Evolutionary conservation across 2,888 invertebrate genomes (phyloP).

Genomic region (Myathropa florea): DNA sequence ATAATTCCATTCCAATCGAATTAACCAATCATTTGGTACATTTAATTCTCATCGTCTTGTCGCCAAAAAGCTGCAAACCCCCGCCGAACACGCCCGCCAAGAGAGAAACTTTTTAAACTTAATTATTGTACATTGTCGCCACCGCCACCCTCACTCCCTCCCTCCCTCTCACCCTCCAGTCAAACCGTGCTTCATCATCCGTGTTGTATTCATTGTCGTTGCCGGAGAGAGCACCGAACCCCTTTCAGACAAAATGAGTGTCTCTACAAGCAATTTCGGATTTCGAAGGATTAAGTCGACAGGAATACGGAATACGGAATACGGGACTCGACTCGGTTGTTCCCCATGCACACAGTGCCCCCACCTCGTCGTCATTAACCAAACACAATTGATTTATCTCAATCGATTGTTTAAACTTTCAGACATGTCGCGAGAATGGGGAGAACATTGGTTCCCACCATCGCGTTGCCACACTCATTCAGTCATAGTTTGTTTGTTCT

Average conservation of each 20-base stretch:
- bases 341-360: neutral
- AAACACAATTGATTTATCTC: conserved; percentile 72
- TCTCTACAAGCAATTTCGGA: conserved; percentile 19
- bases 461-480: conserved; percentile 2
- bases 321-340: conserved; percentile 2
- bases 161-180: neutral
- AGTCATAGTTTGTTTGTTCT: neutral
- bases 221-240: conserved; percentile 17
- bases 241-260: conserved; percentile 5
- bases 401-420: conserved; percentile 68
- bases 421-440: conserved; percentile 20
- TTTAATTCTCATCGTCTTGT: conserved; percentile 73
- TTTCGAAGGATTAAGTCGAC: conserved; percentile 47
- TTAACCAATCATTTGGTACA: conserved; percentile 77
- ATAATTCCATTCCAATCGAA: conserved; percentile 72
- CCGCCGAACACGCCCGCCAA: conserved; percentile 3
- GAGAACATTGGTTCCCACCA: conserved; percentile 21
- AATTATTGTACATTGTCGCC: conserved; percentile 73
- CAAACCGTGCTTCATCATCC: conserved; percentile 43
- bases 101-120: conserved; percentile 73
- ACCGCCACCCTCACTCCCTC: neutral
- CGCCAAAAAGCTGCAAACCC: neutral
- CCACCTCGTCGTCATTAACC: conserved; percentile 32
- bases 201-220: neutral
- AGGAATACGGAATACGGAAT: conserved; percentile 3